These are phyloP conservation scores for Mesorhabditis sp. DNA, from an alignment of 2,888 invertebrate species.

Conservation along the genomic window DNA sequence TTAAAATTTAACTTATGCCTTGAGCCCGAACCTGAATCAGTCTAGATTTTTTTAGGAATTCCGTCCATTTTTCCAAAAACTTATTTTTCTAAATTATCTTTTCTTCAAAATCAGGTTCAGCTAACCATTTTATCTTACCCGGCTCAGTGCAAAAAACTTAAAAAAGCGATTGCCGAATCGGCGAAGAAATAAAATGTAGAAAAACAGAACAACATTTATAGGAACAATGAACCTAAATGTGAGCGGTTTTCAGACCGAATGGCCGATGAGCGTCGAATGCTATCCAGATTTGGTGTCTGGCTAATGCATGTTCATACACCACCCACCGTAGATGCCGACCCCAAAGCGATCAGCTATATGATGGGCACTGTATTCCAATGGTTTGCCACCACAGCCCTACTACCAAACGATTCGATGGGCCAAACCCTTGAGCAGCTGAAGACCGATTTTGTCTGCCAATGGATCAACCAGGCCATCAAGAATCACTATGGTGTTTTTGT, in stretches of 20 bases:
- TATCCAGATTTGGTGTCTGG: constrained; percentile 95
- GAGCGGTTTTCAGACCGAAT: constrained; percentile 58
- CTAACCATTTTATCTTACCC: too few species aligned
- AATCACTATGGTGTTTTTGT: constrained; percentile 84
- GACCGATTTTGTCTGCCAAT: constrained; percentile 76
- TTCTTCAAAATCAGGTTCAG: too few species aligned
- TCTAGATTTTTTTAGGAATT: too few species aligned
- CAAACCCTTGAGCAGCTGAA: constrained; percentile 54
- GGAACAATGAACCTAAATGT: neutral
- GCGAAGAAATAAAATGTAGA: neutral
- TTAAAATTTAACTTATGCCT: too few species aligned
- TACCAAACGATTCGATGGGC: constrained; percentile 71
- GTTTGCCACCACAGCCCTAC: constrained; percentile 96
- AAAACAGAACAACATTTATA: too few species aligned
- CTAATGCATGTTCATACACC: constrained; percentile 82
- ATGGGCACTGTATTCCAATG: constrained; percentile 95
- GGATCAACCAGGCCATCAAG: constrained; percentile 80
- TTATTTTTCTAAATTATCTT: too few species aligned
- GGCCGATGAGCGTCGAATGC: constrained; percentile 80
- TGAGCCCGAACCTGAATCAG: too few species aligned
- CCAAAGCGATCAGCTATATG: constrained; percentile 75
- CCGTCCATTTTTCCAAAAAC: too few species aligned
- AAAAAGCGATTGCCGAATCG: neutral
- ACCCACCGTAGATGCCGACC: constrained; percentile 61
- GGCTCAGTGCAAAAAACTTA: too few species aligned